phyloP scores from a whole-genome alignment of 2,797 vertebrate genomes.

The Lophotriccus pileatus region DNA sequence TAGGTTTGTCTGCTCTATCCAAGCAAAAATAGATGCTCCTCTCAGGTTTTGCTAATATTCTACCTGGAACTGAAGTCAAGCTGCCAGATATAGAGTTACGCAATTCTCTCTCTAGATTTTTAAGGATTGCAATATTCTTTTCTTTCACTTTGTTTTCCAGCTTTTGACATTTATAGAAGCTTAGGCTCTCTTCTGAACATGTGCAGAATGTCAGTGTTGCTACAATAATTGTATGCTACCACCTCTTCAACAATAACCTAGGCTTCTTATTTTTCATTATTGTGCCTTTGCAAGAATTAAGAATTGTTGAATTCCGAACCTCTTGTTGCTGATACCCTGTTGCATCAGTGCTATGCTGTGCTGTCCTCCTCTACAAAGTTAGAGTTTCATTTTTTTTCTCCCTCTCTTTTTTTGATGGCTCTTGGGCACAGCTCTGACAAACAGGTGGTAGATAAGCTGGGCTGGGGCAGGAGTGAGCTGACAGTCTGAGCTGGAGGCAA shows the following conservation, averaged over 20 bases:
- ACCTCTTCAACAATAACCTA: background rate
- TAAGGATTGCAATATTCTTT: background rate
- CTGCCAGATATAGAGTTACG: slow-evolving; percentile 29
- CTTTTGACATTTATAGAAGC: background rate
- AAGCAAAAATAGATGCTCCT: slow-evolving; percentile 59
- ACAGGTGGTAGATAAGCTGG: background rate
- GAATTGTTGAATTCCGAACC: background rate
- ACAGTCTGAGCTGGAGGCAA: background rate
- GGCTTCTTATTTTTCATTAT: background rate
- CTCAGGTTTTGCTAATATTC: slow-evolving; percentile 61
- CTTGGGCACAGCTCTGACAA: background rate
- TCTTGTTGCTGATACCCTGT: background rate
- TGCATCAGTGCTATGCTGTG: background rate
- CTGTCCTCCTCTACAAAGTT: background rate
- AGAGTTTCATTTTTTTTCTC: background rate
- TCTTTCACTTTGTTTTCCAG: background rate
- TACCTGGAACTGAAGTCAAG: slow-evolving; percentile 63
- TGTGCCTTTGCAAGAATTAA: background rate
- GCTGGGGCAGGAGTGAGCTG: background rate
- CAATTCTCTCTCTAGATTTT: slow-evolving; percentile 3
- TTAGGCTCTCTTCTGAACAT: background rate
- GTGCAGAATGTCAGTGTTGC: background rate
- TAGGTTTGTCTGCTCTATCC: background rate
- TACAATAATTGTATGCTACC: background rate
- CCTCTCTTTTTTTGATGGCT: background rate